Percentiles rank a stretch among this genome's conserved stretches.
Evolutionary conservation across 2,113 vertebrate genomes (phyloP).

Genomic region (Caranx ignobilis): DNA sequence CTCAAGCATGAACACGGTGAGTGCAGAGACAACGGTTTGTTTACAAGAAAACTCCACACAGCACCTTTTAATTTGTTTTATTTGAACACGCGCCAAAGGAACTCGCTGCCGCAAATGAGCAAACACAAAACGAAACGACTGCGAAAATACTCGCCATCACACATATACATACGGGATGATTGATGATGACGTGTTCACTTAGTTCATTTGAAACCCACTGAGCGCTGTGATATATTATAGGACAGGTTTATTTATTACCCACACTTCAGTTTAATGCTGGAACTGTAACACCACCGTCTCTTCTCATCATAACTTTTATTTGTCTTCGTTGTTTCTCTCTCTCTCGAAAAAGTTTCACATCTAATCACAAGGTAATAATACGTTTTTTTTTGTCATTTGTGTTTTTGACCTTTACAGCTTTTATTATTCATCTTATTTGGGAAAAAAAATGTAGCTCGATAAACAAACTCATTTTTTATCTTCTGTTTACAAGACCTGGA

Average conservation of each 20-base stretch:
- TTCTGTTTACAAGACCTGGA: not conserved
- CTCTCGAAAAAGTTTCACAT: not conserved
- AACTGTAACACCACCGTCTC: not conserved
- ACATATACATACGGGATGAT: too few species aligned
- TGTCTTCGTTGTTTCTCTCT: not conserved
- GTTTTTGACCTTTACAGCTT: constrained; percentile 6
- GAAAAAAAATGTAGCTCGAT: not conserved
- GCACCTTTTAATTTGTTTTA: too few species aligned
- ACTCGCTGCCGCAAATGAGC: too few species aligned
- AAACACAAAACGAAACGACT: too few species aligned
- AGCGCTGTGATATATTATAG: not conserved
- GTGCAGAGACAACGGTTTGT: too few species aligned
- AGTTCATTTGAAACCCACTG: too few species aligned
- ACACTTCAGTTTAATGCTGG: not conserved
- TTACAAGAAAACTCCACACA: too few species aligned
- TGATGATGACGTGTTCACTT: too few species aligned
- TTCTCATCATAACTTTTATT: not conserved
- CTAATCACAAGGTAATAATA: constrained; percentile 32
- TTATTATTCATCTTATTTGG: not conserved
- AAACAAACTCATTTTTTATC: not conserved
- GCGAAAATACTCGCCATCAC: too few species aligned
- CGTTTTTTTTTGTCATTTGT: not conserved
- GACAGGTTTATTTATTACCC: not conserved
- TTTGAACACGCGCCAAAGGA: too few species aligned
- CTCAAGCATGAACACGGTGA: too few species aligned